Conservation (phyloP, 2,888 invertebrate species). For the Andrena dorsata region DNA sequence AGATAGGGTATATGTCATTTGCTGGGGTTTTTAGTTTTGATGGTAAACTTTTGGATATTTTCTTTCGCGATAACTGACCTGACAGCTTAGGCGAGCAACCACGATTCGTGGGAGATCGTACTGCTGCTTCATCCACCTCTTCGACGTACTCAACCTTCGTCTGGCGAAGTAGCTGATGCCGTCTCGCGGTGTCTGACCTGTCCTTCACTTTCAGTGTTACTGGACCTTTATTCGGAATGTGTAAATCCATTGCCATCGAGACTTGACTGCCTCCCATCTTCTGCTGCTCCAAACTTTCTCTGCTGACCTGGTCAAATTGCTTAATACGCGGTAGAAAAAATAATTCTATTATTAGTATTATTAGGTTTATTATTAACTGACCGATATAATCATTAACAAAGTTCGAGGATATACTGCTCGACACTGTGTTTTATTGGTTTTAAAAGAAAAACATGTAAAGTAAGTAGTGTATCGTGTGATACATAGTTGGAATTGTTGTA, state of each 20-base stretch:
- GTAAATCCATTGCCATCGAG: constrained; percentile 92
- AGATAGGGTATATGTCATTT: not conserved
- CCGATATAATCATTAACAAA: too few species aligned
- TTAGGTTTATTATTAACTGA: too few species aligned
- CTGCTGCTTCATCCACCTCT: constrained; percentile 81
- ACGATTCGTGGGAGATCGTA: constrained; percentile 62
- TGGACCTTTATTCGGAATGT: constrained; percentile 88
- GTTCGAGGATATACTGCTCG: too few species aligned
- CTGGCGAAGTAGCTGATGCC: constrained; percentile 91
- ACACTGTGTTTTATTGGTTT: too few species aligned
- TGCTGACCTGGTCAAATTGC: constrained; percentile 65
- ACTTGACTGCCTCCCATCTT: constrained; percentile 88
- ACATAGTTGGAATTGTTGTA: too few species aligned
- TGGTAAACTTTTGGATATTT: not conserved
- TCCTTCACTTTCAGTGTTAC: constrained; percentile 88
- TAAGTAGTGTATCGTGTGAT: too few species aligned
- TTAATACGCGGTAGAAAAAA: not conserved
- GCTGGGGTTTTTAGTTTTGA: too few species aligned
- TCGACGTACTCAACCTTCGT: constrained; percentile 91
- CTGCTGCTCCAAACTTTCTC: constrained; percentile 86
- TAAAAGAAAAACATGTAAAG: too few species aligned
- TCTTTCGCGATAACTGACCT: constrained; percentile 58
- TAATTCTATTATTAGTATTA: too few species aligned
- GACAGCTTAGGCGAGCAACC: constrained; percentile 75
- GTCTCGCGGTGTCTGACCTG: constrained; percentile 89